These are phyloP conservation scores for Chalcosyrphus nemorum DNA, from an alignment of 2,888 invertebrate species.

Conservation along the genomic window DNA sequence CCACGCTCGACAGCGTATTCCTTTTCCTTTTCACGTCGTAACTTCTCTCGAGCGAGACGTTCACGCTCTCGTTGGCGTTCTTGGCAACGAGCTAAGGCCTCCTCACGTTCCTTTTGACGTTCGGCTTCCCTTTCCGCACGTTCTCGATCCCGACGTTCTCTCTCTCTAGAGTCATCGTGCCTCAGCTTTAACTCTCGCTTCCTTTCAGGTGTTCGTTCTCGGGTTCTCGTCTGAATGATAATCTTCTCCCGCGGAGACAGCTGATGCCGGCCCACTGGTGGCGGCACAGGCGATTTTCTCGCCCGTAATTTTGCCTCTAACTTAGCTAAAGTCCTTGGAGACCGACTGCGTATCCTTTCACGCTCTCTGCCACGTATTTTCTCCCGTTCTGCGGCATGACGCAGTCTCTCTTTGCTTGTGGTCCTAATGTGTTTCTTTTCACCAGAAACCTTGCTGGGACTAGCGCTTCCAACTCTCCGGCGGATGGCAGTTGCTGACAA, in stretches of 20 bases:
- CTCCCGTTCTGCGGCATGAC: conserved; percentile 82
- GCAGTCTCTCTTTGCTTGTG: conserved; percentile 78
- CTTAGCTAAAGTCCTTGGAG: conserved; percentile 81
- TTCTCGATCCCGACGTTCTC: conserved; percentile 84
- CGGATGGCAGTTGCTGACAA: conserved; percentile 76
- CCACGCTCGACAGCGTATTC: conserved; percentile 79
- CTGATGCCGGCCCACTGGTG: conserved; percentile 82
- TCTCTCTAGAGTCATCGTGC: conserved; percentile 82
- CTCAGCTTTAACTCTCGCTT: conserved; percentile 81
- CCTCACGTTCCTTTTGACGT: conserved; percentile 85
- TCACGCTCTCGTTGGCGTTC: conserved; percentile 84
- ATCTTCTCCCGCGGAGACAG: conserved; percentile 81
- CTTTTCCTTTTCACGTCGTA: conserved; percentile 82
- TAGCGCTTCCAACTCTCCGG: conserved; percentile 78
- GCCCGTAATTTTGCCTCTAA: conserved; percentile 83
- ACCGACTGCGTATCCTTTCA: conserved; percentile 82
- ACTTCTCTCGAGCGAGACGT: conserved; percentile 82
- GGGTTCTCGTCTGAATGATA: conserved; percentile 80
- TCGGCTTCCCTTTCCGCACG: conserved; percentile 84
- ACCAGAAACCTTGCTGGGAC: conserved; percentile 76
- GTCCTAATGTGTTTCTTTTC: conserved; percentile 80
- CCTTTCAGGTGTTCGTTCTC: conserved; percentile 80
- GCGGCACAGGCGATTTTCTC: conserved; percentile 82
- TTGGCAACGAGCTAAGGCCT: conserved; percentile 87
- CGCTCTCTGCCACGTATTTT: conserved; percentile 82